A percentile compares a stretch with the other conserved stretches of the same genome.
These are phyloP conservation scores for Thryonomys swinderianus DNA, from an alignment of 2,113 vertebrate species.

Conservation along the genomic window DNA sequence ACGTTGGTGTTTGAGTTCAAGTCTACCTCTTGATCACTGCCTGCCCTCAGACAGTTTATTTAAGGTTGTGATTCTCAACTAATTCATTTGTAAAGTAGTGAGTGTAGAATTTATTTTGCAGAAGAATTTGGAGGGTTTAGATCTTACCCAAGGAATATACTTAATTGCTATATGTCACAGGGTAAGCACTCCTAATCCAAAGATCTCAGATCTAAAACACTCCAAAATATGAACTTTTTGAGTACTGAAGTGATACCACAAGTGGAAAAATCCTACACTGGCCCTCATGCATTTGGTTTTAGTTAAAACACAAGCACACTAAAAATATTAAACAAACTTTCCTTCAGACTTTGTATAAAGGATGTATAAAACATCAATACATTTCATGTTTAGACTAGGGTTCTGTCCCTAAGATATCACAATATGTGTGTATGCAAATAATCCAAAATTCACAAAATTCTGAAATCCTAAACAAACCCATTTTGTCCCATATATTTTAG, in stretches of 20 bases:
- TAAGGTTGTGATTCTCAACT: neutral
- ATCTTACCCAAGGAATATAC: neutral
- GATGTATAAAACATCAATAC: neutral
- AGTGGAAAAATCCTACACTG: neutral
- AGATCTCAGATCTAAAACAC: neutral
- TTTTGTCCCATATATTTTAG: neutral
- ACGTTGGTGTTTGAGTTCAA: accelerated
- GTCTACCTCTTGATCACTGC: neutral
- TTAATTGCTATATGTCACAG: too few relatives aligned
- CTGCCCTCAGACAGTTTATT: neutral
- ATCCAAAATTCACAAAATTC: neutral
- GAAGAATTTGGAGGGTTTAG: neutral
- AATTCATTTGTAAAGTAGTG: neutral
- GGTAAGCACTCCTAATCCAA: neutral
- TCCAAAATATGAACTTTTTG: neutral
- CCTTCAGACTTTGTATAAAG: neutral
- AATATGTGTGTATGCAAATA: neutral
- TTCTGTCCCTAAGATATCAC: neutral
- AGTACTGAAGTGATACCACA: neutral
- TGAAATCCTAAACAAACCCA: neutral
- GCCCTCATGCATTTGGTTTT: neutral
- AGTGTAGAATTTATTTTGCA: neutral
- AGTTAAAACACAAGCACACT: neutral
- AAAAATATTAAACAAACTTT: neutral
- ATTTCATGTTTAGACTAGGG: neutral